Evolutionary conservation across 2,888 invertebrate genomes (phyloP).

Genomic region (Chymomyza fuscimana): DNA sequence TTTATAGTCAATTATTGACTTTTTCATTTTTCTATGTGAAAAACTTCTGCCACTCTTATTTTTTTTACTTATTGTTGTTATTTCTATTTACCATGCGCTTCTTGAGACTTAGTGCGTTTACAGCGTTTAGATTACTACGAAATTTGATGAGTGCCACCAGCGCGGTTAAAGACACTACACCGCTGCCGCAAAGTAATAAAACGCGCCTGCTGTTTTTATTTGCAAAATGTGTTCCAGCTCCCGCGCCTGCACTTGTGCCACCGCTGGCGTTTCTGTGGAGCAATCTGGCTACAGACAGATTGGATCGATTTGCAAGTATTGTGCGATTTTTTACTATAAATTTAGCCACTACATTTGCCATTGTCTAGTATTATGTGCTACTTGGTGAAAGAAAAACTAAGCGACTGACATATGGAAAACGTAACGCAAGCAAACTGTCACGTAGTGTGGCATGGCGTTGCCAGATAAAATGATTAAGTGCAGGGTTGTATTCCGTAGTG

Average conservation of each 20-base stretch:
- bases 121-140: constrained; percentile 45
- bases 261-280: constrained; percentile 34
- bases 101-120: constrained; percentile 47
- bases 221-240: neutral
- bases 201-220: constrained; percentile 25
- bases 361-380: constrained; percentile 23
- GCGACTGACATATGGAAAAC: constrained; percentile 57
- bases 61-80: constrained; percentile 3
- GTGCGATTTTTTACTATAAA: constrained; percentile 44
- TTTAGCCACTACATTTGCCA: constrained; percentile 54
- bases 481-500: constrained; percentile 45
- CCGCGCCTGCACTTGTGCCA: neutral
- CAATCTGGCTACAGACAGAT: constrained; percentile 19
- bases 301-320: constrained; percentile 39
- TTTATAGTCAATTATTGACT: constrained; percentile 63
- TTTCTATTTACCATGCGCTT: constrained; percentile 54
- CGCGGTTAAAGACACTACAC: constrained; percentile 52
- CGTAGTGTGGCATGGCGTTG: constrained; percentile 23
- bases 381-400: constrained; percentile 31
- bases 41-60: neutral
- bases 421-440: constrained; percentile 38
- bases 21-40: constrained; percentile 33
- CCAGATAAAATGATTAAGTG: constrained; percentile 28
- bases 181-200: constrained; percentile 35
- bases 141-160: constrained; percentile 48